phyloP scores from a whole-genome alignment of 2,113 vertebrate genomes.

The Canis aureus region DNA sequence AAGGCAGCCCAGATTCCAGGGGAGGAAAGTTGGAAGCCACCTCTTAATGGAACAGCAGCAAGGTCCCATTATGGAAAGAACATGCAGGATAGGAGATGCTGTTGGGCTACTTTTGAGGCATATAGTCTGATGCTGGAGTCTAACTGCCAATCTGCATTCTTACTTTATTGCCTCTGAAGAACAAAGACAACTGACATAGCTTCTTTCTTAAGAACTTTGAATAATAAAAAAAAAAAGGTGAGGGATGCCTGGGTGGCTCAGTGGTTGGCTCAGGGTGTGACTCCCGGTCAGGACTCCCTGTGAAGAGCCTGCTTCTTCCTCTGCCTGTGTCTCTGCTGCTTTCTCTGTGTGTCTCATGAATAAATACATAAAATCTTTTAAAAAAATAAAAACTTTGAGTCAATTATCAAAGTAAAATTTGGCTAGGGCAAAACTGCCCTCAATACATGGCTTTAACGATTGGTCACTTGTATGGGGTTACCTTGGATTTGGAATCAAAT shows the following conservation, averaged over 20 bases:
- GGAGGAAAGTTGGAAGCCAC: background rate
- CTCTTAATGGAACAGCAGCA: background rate
- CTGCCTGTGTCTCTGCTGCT: background rate
- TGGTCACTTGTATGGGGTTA: background rate
- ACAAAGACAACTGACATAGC: background rate
- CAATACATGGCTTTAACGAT: constrained; percentile 28
- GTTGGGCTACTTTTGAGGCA: background rate
- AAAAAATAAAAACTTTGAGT: background rate
- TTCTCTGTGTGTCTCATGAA: background rate
- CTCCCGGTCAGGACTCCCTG: no score
- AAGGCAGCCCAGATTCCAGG: constrained; percentile 3
- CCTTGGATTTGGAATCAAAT: constrained; percentile 38
- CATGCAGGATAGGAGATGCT: background rate
- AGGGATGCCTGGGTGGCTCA: background rate
- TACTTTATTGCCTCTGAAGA: background rate
- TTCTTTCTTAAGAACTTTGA: constrained; percentile 12
- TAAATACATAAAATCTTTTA: background rate
- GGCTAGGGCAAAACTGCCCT: background rate
- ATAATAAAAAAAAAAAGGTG: background rate
- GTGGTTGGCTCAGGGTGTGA: no score
- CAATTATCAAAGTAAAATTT: constrained; percentile 17
- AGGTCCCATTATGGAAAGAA: background rate
- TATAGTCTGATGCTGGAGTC: background rate
- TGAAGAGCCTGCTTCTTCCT: background rate
- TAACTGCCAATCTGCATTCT: background rate